Base-by-base conservation (phyloP, 2,888 invertebrate species). In the Zootermopsis nevadensis region DNA sequence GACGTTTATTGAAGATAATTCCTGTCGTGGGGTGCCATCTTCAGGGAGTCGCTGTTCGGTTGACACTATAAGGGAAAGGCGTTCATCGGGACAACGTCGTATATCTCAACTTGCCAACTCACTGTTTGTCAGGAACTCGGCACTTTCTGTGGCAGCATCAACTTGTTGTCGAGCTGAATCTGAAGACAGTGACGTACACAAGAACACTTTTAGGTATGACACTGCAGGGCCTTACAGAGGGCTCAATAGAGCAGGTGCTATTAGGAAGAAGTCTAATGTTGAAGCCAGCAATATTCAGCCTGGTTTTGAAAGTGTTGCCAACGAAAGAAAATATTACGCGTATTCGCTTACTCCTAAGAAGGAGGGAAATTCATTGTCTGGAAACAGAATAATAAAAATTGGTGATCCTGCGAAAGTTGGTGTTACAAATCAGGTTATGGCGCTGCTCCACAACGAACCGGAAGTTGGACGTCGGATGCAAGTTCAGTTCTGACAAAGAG, bases 401-500 rank as follows among this genome's bases (percentile, higher is more conserved):
- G n/a, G 12, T 27, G 66, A n/a, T n/a, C n/a, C 4, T 66, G 31
- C 69, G 22, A 2, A 74, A 35, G n/a, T 8, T 22, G 42, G 38
- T 7, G 38, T n/a, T 12, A n/a, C 31, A 38, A 42, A 42, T 1
- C 74, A 31, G 22, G 74, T 42, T 7, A 35, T 74, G 22, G 74
- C 74, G 8, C 38, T 74, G 8, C 38, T 74, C 3, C 74, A 74
- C n/a, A 24, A 8, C 38, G 35, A 74, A 38, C 74, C 38, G n/a
- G 74, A 74, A 0, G 38, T 2, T 10, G 31, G 42, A n/a, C 24
- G 24, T 19, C 35, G 27, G 10, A 19, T 74, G 38, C 74, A 38
- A 74, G 42, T 74, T 2, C 74, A 74, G 24, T 74, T 74, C 27
- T 74, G 74, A 74, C 74, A 74, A 7, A 74, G 27, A 6, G 27